A percentile compares a stretch with the other conserved stretches of the same genome.
phyloP scores from a whole-genome alignment of 2,888 invertebrate species.

The Hoplodrina blanda region DNA sequence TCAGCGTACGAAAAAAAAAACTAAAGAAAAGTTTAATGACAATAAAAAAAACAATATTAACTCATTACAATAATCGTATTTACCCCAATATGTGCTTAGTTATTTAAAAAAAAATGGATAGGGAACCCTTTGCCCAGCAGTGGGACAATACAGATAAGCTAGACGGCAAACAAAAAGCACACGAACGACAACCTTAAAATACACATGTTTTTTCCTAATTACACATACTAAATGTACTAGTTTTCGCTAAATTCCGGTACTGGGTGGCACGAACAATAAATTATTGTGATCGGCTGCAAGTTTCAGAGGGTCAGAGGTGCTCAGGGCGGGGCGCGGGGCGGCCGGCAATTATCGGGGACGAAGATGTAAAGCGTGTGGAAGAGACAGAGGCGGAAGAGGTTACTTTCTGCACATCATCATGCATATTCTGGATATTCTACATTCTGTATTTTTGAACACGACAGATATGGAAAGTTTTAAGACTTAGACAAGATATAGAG shows the following conservation, averaged over 20 bases:
- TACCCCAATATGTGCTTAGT: background rate
- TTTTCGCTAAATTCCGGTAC: conserved; percentile 63
- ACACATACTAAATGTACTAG: conserved; percentile 55
- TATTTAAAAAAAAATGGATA: background rate
- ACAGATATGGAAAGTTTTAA: too few species aligned
- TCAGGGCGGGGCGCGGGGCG: conserved; percentile 79
- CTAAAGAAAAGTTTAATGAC: too few species aligned
- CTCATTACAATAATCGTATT: background rate
- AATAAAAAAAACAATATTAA: too few species aligned
- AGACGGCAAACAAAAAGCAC: background rate
- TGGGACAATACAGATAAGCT: background rate
- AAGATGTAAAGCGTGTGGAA: conserved; percentile 62
- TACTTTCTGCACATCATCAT: background rate
- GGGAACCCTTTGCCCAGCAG: background rate
- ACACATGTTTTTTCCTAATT: conserved; percentile 53
- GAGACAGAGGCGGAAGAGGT: background rate
- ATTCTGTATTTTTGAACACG: too few species aligned
- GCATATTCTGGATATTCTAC: too few species aligned
- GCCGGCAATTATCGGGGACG: conserved; percentile 86
- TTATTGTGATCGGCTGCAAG: conserved; percentile 90
- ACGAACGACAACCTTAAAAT: background rate
- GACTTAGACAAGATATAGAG: too few species aligned
- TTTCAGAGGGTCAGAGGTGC: conserved; percentile 90
- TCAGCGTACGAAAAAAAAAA: too few species aligned
- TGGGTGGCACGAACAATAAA: conserved; percentile 79